Evolutionary conservation across 2,888 invertebrate genomes (phyloP).

Genomic region (Pristionchus maxplancki): DNA sequence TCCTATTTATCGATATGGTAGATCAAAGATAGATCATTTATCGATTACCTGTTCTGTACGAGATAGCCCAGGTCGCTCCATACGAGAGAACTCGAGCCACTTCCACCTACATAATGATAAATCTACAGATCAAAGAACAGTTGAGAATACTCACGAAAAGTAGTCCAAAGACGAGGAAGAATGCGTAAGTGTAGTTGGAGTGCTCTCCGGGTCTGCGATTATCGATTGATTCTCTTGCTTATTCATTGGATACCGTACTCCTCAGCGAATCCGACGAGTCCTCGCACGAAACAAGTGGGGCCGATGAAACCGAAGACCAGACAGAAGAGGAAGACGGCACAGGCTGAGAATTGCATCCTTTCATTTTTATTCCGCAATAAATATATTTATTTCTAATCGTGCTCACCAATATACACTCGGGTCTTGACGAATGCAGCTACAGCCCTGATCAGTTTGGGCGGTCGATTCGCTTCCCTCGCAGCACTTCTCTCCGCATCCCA

Average conservation of each 20-base stretch:
- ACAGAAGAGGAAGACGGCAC: conserved; percentile 75
- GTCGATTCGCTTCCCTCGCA: not conserved
- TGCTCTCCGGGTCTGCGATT: conserved; percentile 52
- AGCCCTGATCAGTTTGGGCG: conserved; percentile 14
- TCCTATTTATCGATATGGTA: conserved; percentile 65
- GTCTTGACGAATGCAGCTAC: conserved; percentile 51
- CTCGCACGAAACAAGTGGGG: conserved; percentile 76
- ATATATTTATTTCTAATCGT: conserved; percentile 54
- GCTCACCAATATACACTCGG: conserved; percentile 38
- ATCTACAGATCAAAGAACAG: conserved; percentile 11
- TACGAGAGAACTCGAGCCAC: conserved; percentile 78
- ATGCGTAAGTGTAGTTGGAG: conserved; percentile 72
- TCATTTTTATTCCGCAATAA: not conserved
- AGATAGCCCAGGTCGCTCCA: conserved; percentile 78
- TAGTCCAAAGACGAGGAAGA: conserved; percentile 75
- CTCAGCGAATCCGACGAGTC: conserved; percentile 74
- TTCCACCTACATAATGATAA: conserved; percentile 71
- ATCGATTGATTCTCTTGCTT: not conserved
- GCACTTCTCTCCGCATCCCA: conserved; percentile 78
- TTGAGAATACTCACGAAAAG: conserved; percentile 58
- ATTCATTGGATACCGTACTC: conserved; percentile 42
- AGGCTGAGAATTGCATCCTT: conserved; percentile 56
- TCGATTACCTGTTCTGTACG: conserved; percentile 69
- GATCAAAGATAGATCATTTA: not conserved
- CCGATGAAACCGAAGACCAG: conserved; percentile 76